phyloP scores from a whole-genome alignment of 30 jellyfish, hydroid and myxozoan genomes.

The Nemopilema nomurai region DNA sequence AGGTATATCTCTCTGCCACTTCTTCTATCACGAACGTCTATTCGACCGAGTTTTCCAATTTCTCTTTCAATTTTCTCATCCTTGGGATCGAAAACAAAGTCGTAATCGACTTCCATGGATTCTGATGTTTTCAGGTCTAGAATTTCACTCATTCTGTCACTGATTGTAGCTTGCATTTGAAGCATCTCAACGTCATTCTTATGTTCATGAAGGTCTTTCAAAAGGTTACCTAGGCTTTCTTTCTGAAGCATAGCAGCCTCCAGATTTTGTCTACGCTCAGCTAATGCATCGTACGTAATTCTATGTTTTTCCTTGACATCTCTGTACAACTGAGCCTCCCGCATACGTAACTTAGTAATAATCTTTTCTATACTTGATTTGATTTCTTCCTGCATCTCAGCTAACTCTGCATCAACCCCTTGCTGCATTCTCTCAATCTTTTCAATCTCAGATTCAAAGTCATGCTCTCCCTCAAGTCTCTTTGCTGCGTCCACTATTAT shows the following conservation, averaged over 20 bases:
- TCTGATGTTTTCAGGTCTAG: constrained; percentile 31
- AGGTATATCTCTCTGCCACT: constrained; percentile 28
- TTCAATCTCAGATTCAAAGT: constrained; percentile 39
- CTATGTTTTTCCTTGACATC: constrained; percentile 58
- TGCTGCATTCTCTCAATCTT: constrained; percentile 65
- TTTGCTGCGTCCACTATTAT: constrained; percentile 34
- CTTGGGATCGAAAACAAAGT: constrained; percentile 72
- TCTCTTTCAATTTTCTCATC: constrained; percentile 50
- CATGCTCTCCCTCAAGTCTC: constrained; percentile 57
- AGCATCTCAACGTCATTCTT: constrained; percentile 85
- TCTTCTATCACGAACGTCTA: constrained; percentile 30
- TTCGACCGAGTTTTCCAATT: constrained; percentile 73
- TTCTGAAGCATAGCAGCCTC: constrained; percentile 47
- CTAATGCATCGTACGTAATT: constrained; percentile 40
- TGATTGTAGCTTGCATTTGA: constrained; percentile 90
- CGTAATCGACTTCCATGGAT: constrained; percentile 55
- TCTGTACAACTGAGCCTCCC: constrained; percentile 59
- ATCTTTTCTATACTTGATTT: constrained; percentile 65
- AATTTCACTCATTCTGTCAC: constrained; percentile 50
- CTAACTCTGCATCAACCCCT: constrained; percentile 71
- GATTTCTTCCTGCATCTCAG: constrained; percentile 66
- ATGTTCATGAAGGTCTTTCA: constrained; percentile 65
- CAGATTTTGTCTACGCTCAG: constrained; percentile 51
- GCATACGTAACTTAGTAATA: constrained; percentile 57
- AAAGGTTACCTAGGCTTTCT: constrained; percentile 25